Percentiles rank a stretch among this genome's conserved stretches.
These are phyloP conservation scores for Lepas anatifera DNA, from an alignment of 2,888 invertebrate genomes.

Conservation along the genomic window DNA sequence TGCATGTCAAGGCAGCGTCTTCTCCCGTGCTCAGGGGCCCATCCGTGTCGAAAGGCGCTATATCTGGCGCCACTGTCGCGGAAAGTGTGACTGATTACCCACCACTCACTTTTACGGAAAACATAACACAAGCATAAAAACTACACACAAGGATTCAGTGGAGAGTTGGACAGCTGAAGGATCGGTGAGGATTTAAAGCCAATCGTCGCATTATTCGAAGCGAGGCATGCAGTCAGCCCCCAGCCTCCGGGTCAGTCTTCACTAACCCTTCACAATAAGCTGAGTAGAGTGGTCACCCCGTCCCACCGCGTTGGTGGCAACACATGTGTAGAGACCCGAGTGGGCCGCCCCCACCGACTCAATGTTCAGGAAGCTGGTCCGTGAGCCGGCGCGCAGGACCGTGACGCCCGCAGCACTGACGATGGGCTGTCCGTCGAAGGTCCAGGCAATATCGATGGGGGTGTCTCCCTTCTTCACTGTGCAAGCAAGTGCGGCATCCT, in stretches of 20 bases:
- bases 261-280: conserved; percentile 26
- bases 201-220: too few relatives aligned
- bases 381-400: conserved; percentile 43
- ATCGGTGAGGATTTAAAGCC: too few relatives aligned
- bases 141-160: too few relatives aligned
- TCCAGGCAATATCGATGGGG: conserved; percentile 30
- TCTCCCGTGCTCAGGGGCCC: conserved; percentile 59
- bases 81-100: too few relatives aligned
- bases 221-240: too few relatives aligned
- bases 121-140: too few relatives aligned
- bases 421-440: conserved; percentile 29
- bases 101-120: too few relatives aligned
- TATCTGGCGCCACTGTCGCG: too few relatives aligned
- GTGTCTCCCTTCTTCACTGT: conserved; percentile 32
- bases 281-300: conserved; percentile 23
- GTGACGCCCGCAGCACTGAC: conserved; percentile 37
- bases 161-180: too few relatives aligned
- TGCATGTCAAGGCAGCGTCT: conserved; percentile 37
- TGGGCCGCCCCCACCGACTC: conserved; percentile 25
- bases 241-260: too few relatives aligned
- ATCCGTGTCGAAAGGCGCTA: too few relatives aligned
- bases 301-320: conserved; percentile 26
- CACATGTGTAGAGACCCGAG: conserved; percentile 26
- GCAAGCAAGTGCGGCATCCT: conserved; percentile 30
- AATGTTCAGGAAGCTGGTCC: conserved; percentile 44